A percentile compares a stretch with the other conserved stretches of the same genome.
Evolutionary conservation across 1,140 invertebrate species (phyloP).

Genomic region (Spodoptera litura): DNA sequence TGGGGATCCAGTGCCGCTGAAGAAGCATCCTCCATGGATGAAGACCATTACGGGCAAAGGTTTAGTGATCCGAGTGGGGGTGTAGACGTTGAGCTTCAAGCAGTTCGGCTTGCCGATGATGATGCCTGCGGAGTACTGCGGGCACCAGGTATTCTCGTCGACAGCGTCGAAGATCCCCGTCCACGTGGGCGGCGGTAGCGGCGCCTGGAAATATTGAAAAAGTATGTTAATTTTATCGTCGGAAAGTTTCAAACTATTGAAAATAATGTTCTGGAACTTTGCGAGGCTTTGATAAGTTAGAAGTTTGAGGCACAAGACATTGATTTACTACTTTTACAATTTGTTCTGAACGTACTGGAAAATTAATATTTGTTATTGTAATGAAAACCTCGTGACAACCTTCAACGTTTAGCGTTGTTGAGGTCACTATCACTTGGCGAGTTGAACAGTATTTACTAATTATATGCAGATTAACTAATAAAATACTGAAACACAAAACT

Average conservation of each 20-base stretch:
- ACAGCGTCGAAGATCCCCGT: constrained; percentile 82
- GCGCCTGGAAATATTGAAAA: constrained; percentile 77
- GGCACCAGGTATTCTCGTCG: constrained; percentile 75
- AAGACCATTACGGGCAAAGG: constrained; percentile 88
- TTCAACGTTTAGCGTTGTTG: too few species aligned
- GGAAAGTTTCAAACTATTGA: constrained; percentile 15
- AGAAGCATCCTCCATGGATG: constrained; percentile 89
- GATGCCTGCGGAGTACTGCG: constrained; percentile 65
- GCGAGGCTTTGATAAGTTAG: constrained; percentile 18
- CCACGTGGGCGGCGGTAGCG: constrained; percentile 83
- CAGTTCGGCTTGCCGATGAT: constrained; percentile 90
- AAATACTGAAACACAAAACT: too few species aligned
- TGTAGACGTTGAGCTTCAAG: constrained; percentile 93
- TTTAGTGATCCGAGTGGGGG: constrained; percentile 81
- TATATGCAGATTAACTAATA: too few species aligned
- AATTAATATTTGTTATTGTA: constrained; percentile 13
- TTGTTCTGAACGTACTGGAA: background rate
- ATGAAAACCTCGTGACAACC: background rate
- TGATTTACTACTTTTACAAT: constrained; percentile 32
- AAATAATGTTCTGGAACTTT: constrained; percentile 16
- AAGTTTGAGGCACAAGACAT: constrained; percentile 23
- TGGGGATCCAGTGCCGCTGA: constrained; percentile 84
- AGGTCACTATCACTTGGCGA: too few species aligned
- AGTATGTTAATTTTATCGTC: constrained; percentile 25
- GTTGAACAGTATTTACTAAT: too few species aligned